Evolutionary conservation across 1,140 invertebrate species (phyloP).

Genomic region (Drosophila orosa): DNA sequence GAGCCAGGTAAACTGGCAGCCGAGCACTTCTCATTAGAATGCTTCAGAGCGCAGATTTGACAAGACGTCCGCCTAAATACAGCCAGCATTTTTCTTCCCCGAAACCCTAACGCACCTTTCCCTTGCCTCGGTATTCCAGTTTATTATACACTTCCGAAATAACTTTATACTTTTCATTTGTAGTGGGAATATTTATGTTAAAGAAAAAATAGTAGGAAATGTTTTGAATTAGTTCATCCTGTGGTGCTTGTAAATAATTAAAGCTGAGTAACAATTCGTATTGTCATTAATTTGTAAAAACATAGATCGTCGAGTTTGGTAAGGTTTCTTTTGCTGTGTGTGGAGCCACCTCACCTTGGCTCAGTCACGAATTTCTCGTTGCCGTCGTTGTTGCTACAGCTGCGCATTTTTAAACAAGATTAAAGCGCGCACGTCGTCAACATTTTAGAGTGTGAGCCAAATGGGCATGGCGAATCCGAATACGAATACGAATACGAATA

Average conservation of each 20-base stretch:
- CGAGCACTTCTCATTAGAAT: constrained; percentile 77
- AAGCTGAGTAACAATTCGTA: too few relatives aligned
- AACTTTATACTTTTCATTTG: not conserved
- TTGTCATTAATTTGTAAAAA: not conserved
- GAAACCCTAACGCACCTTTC: constrained; percentile 14
- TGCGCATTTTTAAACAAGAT: constrained; percentile 82
- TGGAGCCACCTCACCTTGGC: constrained; percentile 16
- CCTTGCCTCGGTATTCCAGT: not conserved
- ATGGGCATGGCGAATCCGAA: constrained; percentile 26
- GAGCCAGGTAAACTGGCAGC: constrained; percentile 50
- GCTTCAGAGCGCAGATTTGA: constrained; percentile 74
- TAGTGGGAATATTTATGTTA: too few relatives aligned
- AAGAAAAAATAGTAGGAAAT: not conserved
- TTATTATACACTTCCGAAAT: constrained; percentile 2
- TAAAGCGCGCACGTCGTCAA: constrained; percentile 75
- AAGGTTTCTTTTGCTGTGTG: not conserved
- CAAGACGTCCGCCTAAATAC: constrained; percentile 71
- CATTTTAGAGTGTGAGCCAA: constrained; percentile 53
- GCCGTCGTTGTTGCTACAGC: constrained; percentile 58
- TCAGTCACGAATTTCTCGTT: constrained; percentile 29
- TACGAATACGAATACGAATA: constrained; percentile 2
- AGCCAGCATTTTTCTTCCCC: constrained; percentile 44
- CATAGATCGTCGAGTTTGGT: not conserved
- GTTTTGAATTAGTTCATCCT: too few relatives aligned
- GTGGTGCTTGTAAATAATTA: not conserved